Conservation (phyloP, 1,140 invertebrate genomes). For the Drosophila persimilis region DNA sequence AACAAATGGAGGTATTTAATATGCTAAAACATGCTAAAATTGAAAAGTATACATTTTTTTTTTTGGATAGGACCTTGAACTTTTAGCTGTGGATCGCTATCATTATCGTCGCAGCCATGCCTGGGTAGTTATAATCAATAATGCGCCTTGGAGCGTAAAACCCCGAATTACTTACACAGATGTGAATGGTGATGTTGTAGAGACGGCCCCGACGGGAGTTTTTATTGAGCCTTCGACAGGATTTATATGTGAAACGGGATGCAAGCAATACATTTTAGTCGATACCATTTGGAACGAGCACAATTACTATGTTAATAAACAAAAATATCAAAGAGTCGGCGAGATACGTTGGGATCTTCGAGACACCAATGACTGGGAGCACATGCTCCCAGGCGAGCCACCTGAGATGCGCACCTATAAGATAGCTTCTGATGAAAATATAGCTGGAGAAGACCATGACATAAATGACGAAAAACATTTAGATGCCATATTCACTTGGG, state of each 20-base stretch:
- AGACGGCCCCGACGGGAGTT: conserved; percentile 83
- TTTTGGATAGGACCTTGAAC: conserved; percentile 87
- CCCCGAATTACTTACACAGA: conserved; percentile 57
- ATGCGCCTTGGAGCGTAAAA: conserved; percentile 75
- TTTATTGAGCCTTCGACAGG: conserved; percentile 94
- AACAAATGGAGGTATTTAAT: conserved; percentile 53
- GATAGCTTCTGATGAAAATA: conserved; percentile 81
- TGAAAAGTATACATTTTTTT: not conserved
- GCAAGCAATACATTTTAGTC: conserved; percentile 88
- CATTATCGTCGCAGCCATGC: conserved; percentile 91
- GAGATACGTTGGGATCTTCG: conserved; percentile 86
- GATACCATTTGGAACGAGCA: conserved; percentile 94
- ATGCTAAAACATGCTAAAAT: not conserved
- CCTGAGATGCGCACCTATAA: conserved; percentile 81
- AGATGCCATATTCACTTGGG: conserved; percentile 91
- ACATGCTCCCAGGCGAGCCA: conserved; percentile 88
- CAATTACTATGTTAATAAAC: conserved; percentile 91
- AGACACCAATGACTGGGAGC: conserved; percentile 87
- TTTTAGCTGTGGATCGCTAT: conserved; percentile 87
- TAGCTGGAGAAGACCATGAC: conserved; percentile 55
- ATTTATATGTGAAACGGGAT: conserved; percentile 84
- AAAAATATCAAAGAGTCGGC: conserved; percentile 85
- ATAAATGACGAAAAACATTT: conserved; percentile 88
- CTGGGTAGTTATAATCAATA: conserved; percentile 90
- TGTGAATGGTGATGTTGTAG: conserved; percentile 66